These are phyloP conservation scores for Byasa hedistus DNA, from an alignment of 2,888 invertebrate genomes.

Conservation along the genomic window DNA sequence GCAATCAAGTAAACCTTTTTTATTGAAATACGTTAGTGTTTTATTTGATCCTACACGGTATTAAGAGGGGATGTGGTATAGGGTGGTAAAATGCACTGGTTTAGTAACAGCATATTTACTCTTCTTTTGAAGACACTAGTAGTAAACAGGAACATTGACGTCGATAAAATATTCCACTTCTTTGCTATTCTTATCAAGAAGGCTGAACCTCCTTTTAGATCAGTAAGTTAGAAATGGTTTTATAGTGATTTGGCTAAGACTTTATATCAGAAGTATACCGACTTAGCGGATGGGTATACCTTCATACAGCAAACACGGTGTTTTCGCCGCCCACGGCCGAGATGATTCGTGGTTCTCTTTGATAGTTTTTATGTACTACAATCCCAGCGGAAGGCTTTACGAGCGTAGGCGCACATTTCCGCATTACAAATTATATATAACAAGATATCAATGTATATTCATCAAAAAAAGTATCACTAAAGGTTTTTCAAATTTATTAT, in stretches of 20 bases:
- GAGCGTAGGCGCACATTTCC: constrained; percentile 32
- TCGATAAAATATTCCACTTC: no score
- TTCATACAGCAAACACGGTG: constrained; percentile 38
- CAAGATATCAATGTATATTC: not conserved
- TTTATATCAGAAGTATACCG: constrained; percentile 33
- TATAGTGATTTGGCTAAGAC: not conserved
- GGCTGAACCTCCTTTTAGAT: no score
- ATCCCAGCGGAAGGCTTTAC: constrained; percentile 49
- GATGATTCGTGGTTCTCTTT: constrained; percentile 52
- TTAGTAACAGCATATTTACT: no score
- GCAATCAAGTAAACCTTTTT: no score
- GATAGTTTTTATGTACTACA: constrained; percentile 37
- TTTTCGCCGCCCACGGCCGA: constrained; percentile 48
- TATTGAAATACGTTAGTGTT: no score
- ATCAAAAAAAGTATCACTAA: not conserved
- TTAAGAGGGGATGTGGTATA: no score
- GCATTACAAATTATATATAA: constrained; percentile 4
- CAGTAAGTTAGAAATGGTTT: no score
- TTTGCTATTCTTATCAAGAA: no score
- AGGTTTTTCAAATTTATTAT: not conserved
- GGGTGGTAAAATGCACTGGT: no score
- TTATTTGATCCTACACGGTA: no score
- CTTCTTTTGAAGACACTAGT: no score
- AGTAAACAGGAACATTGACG: no score
- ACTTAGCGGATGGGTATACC: constrained; percentile 38